A percentile compares a stretch with the other conserved stretches of the same genome.
Conservation (phyloP, 2,888 invertebrate species). For the Apoda limacodes region DNA sequence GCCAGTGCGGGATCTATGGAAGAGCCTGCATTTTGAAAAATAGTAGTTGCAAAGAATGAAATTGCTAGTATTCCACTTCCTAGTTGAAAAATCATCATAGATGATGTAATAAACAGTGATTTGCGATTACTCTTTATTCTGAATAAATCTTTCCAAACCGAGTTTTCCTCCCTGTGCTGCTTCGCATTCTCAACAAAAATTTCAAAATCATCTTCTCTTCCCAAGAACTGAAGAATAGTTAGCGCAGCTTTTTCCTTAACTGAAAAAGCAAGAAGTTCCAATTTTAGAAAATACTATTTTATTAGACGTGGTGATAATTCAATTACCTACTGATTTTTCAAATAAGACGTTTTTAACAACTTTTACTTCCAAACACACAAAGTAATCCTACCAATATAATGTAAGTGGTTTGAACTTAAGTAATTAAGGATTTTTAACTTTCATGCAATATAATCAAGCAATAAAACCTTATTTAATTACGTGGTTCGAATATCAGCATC, state of each 20-base stretch:
- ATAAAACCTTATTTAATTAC: too few species aligned
- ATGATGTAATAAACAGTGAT: slow-evolving; percentile 29
- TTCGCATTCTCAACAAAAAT: slow-evolving; percentile 19
- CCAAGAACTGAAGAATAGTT: slow-evolving; percentile 24
- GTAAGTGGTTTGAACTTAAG: too few species aligned
- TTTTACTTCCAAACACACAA: too few species aligned
- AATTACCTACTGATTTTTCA: too few species aligned
- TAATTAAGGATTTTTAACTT: too few species aligned
- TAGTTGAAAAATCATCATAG: slow-evolving; percentile 28
- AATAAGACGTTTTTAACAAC: too few species aligned
- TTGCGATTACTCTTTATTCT: slow-evolving; percentile 28
- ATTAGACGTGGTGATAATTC: too few species aligned
- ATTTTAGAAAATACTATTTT: too few species aligned
- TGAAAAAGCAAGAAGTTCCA: slow-evolving; percentile 24
- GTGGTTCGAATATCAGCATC: too few species aligned
- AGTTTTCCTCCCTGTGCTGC: too few species aligned
- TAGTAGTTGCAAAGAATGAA: slow-evolving; percentile 28
- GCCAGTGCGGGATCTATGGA: slow-evolving; percentile 29
- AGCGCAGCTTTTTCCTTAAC: slow-evolving; percentile 25
- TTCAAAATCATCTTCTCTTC: slow-evolving; percentile 29
- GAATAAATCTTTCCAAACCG: slow-evolving; percentile 31
- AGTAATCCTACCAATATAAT: too few species aligned
- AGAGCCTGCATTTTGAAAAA: slow-evolving; percentile 33
- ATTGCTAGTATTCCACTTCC: slow-evolving; percentile 32
- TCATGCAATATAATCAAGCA: too few species aligned